Evolutionary conservation across 2,113 vertebrate species (phyloP).

Genomic region (Theristicus caerulescens): DNA sequence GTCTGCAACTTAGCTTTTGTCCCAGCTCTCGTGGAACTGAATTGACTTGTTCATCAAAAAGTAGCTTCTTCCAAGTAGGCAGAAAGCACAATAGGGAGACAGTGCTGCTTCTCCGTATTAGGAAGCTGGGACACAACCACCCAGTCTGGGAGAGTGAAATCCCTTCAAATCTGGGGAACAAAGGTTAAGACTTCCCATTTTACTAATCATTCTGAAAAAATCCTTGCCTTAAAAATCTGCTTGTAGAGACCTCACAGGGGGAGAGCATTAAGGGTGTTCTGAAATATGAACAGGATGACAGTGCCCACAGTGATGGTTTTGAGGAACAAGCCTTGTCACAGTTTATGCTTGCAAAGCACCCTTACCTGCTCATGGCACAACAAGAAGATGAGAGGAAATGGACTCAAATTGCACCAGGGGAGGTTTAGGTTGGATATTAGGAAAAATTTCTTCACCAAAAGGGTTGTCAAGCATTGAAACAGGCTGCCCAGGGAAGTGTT

Average conservation of each 20-base stretch:
- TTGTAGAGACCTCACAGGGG: background rate
- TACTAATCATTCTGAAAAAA: background rate
- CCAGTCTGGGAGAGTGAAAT: no score
- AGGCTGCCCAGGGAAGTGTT: background rate
- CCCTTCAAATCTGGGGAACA: background rate
- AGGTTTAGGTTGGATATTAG: background rate
- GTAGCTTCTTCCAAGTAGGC: background rate
- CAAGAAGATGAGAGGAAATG: fast-evolving
- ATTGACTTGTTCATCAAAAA: background rate
- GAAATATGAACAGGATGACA: fast-evolving
- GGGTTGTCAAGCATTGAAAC: background rate
- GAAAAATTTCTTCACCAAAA: background rate
- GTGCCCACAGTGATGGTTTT: background rate
- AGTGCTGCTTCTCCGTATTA: background rate
- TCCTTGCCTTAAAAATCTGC: background rate
- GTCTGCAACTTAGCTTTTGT: background rate
- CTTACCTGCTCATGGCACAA: background rate
- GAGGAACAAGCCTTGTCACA: background rate
- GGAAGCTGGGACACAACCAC: background rate
- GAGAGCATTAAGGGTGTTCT: background rate
- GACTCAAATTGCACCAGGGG: background rate
- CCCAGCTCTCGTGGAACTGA: background rate
- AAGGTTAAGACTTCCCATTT: background rate
- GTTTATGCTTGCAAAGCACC: background rate
- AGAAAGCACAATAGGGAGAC: background rate